These are phyloP conservation scores for Centropus unirufus DNA, from an alignment of 2,113 vertebrate genomes.

Conservation along the genomic window DNA sequence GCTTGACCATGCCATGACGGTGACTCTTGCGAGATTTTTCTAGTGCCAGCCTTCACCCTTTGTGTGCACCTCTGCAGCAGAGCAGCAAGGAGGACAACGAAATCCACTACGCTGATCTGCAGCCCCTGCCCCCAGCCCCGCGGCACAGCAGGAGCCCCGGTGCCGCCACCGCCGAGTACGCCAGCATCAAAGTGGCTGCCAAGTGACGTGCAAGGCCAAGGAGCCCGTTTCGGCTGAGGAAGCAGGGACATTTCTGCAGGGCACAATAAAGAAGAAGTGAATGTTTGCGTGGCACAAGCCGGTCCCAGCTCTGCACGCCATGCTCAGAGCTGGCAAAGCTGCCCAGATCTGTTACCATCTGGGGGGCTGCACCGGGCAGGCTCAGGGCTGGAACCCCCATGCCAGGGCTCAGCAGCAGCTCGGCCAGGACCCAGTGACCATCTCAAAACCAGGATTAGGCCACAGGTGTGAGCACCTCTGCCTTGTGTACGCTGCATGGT, in stretches of 20 bases:
- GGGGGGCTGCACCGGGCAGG: neutral
- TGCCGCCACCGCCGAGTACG: neutral
- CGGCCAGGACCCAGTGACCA: neutral
- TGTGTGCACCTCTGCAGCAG: neutral
- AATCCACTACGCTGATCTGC: slow-evolving; percentile 48
- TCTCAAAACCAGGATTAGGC: neutral
- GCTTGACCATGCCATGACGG: neutral
- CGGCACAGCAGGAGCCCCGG: rapidly evolving
- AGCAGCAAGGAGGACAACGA: neutral
- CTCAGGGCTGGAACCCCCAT: rapidly evolving
- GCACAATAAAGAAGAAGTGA: neutral
- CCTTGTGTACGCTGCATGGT: neutral
- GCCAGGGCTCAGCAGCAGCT: neutral
- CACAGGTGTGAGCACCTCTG: neutral
- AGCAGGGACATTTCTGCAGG: neutral
- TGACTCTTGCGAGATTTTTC: neutral
- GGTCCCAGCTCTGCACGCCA: neutral
- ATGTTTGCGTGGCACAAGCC: rapidly evolving
- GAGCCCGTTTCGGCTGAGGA: rapidly evolving
- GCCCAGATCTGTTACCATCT: neutral
- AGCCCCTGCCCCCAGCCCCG: rapidly evolving
- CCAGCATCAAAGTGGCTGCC: neutral
- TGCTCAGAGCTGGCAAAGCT: neutral
- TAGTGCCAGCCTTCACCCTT: neutral
- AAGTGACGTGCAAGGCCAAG: rapidly evolving